phyloP scores from a whole-genome alignment of 2,888 invertebrate genomes.

The Copidosoma aretas region DNA sequence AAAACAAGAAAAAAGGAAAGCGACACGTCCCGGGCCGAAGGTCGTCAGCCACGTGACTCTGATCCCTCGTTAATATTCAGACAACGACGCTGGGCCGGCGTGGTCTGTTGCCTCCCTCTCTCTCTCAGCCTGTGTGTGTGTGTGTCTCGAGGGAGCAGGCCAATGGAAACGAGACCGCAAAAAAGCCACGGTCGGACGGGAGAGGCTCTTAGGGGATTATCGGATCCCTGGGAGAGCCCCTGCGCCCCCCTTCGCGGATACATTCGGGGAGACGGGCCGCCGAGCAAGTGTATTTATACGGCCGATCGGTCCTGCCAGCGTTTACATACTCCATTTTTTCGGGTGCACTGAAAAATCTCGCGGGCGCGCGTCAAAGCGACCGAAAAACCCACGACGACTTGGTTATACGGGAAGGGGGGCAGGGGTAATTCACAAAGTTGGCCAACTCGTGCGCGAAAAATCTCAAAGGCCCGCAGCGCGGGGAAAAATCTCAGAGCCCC shows the following conservation, averaged over 20 bases:
- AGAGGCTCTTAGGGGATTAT: not conserved
- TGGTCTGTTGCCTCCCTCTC: not conserved
- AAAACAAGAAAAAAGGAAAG: no score
- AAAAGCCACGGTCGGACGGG: not conserved
- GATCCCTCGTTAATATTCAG: not conserved
- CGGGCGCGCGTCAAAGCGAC: not conserved
- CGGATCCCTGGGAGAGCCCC: not conserved
- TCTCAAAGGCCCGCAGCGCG: not conserved
- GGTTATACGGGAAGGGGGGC: not conserved
- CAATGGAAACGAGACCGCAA: not conserved
- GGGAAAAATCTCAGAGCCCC: not conserved
- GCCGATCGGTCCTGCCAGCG: not conserved
- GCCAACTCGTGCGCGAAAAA: not conserved
- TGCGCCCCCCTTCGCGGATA: not conserved
- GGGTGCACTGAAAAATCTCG: not conserved
- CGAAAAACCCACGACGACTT: not conserved
- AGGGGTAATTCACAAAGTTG: not conserved
- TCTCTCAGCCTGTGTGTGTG: no score
- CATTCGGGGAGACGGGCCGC: not conserved
- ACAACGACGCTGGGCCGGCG: not conserved
- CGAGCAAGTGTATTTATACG: not conserved
- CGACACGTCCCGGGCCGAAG: no score
- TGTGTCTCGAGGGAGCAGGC: no score
- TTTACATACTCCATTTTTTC: not conserved
- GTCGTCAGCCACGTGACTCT: not conserved